A percentile compares a stretch with the other conserved stretches of the same genome.
Evolutionary conservation across 2,113 vertebrate species (phyloP).

Genomic region (Ploceus nigricollis): DNA sequence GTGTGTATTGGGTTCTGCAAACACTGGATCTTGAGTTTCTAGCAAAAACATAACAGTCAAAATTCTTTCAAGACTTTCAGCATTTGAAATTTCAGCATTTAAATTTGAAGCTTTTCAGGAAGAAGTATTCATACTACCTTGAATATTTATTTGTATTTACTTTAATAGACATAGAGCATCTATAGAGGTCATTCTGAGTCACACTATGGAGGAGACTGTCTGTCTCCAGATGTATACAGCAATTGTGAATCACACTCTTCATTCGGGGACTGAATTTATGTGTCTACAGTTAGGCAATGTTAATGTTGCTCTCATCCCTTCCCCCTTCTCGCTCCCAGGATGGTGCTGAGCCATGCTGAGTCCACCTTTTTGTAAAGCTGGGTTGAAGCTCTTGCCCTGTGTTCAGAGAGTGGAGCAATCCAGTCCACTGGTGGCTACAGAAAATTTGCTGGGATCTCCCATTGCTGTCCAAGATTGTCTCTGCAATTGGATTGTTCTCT

Average conservation of each 20-base stretch:
- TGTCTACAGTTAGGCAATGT: not conserved
- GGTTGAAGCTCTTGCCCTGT: accelerated
- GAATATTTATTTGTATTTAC: not conserved
- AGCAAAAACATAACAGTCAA: not conserved
- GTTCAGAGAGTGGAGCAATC: accelerated
- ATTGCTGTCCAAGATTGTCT: not conserved
- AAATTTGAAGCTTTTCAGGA: not conserved
- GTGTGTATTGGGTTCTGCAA: not conserved
- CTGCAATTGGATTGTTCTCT: not conserved
- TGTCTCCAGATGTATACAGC: accelerated
- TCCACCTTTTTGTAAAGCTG: not conserved
- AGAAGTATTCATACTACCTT: not conserved
- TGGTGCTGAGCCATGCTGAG: not conserved
- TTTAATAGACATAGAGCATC: not conserved
- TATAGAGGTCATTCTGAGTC: not conserved
- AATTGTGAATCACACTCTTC: not conserved
- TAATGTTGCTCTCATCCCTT: accelerated
- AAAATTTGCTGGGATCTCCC: not conserved
- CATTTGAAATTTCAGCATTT: too few relatives aligned
- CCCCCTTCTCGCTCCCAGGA: accelerated
- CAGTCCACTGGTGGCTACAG: not conserved
- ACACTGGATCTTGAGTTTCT: not conserved
- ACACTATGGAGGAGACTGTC: accelerated
- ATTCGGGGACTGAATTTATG: not conserved
- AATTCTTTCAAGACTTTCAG: not conserved